A percentile compares a stretch with the other conserved stretches of the same genome.
phyloP scores from a whole-genome alignment of 2,113 vertebrate species.

The Nesogale talazaci region DNA sequence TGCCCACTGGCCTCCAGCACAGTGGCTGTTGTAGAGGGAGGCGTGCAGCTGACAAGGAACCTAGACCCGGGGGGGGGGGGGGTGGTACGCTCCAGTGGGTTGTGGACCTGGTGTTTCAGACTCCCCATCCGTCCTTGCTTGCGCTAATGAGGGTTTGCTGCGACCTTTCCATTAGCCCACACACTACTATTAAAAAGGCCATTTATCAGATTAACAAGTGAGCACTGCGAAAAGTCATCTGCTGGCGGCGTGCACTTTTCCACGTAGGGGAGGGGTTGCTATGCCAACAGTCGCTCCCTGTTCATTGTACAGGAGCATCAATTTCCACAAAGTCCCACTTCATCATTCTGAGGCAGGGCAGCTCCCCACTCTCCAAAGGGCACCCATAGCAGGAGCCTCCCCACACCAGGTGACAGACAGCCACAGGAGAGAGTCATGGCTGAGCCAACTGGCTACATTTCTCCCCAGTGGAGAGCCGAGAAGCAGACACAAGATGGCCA shows the following conservation, averaged over 20 bases:
- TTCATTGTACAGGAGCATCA: constrained; percentile 56
- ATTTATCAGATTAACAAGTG: constrained; percentile 82
- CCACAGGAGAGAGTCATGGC: neutral
- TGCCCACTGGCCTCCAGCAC: neutral
- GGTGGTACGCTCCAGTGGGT: neutral
- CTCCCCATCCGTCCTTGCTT: constrained; percentile 57
- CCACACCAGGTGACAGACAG: constrained; percentile 36
- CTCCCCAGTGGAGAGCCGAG: neutral
- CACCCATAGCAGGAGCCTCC: neutral
- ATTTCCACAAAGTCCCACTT: constrained; percentile 74
- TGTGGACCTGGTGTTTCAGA: constrained; percentile 44
- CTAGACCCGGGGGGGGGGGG: neutral
- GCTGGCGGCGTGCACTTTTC: constrained; percentile 69
- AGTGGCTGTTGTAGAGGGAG: constrained; percentile 12
- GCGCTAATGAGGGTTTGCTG: constrained; percentile 66
- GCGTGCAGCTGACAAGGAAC: constrained; percentile 10
- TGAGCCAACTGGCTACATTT: constrained; percentile 25
- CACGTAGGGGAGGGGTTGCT: constrained; percentile 80
- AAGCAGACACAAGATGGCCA: constrained; percentile 32
- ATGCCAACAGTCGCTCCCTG: constrained; percentile 73
- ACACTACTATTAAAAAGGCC: constrained; percentile 82
- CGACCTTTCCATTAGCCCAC: constrained; percentile 81
- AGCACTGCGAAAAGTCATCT: constrained; percentile 77
- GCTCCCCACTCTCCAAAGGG: neutral
- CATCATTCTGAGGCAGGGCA: constrained; percentile 41